Evolutionary conservation across 2,888 invertebrate species (phyloP), one percentile per base, ranked within the genome.

Genomic region (Rhabditophanes sp.): DNA sequence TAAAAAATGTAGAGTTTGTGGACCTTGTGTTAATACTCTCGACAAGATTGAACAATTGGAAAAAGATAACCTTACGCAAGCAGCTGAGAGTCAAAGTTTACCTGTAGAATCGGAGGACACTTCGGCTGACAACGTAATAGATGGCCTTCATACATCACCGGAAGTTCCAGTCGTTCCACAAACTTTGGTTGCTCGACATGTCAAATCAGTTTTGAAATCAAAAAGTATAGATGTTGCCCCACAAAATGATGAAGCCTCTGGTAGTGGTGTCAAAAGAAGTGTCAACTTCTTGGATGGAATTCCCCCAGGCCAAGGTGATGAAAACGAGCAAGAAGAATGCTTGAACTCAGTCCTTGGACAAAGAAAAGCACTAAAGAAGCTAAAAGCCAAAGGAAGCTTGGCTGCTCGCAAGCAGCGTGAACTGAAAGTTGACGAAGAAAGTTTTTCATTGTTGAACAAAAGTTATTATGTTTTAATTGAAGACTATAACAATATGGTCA

Each of bases 21-120:
- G 39, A 4, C 59, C 59, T 9, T 61, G 61, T 27, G 39, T 42
- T 3, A 22, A 37, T 9, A 62, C 53, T 29, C 41, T 61, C 33
- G 40, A 48, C 12, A 33, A 50, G 25, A 60, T 61, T 25, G 52
- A 48, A 23, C 41, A 42, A n/a, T 50, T 50, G 25, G 58, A 50
- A 33, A 31, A 40, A 20, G 41, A 38, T 24, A 32, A 20, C 21
- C 36, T n/a, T n/a, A n/a, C n/a, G n/a, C n/a, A n/a, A n/a, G n/a
- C n/a, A n/a, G n/a, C n/a, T n/a, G n/a, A n/a, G n/a, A n/a, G n/a
- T n/a, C n/a, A n/a, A n/a, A n/a, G n/a, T n/a, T n/a, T n/a, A n/a
- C n/a, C n/a, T n/a, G n/a, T n/a, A n/a, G n/a, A n/a, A n/a, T n/a
- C n/a, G n/a, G n/a, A n/a, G n/a, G n/a, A n/a, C n/a, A n/a, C n/a